Evolutionary conservation across 1,140 invertebrate genomes (phyloP).

Genomic region (Battus philenor): DNA sequence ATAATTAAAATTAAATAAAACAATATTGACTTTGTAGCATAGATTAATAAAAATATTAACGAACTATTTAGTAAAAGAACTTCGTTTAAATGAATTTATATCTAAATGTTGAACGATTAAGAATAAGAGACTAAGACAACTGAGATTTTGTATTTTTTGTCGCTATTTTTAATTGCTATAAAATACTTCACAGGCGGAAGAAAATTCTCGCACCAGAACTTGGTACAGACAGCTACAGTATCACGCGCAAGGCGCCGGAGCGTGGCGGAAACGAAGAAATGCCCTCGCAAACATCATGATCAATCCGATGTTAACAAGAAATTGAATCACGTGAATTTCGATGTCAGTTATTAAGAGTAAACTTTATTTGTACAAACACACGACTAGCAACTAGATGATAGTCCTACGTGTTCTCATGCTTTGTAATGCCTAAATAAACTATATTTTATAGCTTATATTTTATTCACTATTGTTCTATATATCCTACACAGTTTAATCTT

Average conservation of each 20-base stretch:
- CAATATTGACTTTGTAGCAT: too few species aligned
- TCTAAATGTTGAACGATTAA: too few species aligned
- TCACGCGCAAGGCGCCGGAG: slow-evolving; percentile 92
- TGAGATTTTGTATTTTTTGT: too few species aligned
- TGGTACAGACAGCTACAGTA: slow-evolving; percentile 94
- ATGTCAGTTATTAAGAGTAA: slow-evolving; percentile 1
- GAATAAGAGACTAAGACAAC: too few species aligned
- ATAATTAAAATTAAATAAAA: too few species aligned
- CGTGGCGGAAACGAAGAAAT: slow-evolving; percentile 92
- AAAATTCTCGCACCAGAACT: slow-evolving; percentile 86
- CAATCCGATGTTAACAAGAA: slow-evolving; percentile 84
- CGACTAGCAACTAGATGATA: not conserved
- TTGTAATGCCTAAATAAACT: not conserved
- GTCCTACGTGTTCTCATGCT: slow-evolving; percentile 14
- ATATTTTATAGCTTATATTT: not conserved
- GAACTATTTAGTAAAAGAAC: too few species aligned
- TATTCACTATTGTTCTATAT: not conserved
- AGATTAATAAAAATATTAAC: too few species aligned
- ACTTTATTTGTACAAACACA: not conserved
- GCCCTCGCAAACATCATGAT: slow-evolving; percentile 98
- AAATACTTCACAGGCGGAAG: slow-evolving; percentile 88
- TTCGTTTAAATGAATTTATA: too few species aligned
- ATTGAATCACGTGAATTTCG: slow-evolving; percentile 45
- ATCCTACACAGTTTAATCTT: slow-evolving; percentile 12
- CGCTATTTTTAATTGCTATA: too few species aligned